Evolutionary conservation across 1,140 invertebrate genomes (phyloP).

Genomic region (Pseudobourletiella spinata): DNA sequence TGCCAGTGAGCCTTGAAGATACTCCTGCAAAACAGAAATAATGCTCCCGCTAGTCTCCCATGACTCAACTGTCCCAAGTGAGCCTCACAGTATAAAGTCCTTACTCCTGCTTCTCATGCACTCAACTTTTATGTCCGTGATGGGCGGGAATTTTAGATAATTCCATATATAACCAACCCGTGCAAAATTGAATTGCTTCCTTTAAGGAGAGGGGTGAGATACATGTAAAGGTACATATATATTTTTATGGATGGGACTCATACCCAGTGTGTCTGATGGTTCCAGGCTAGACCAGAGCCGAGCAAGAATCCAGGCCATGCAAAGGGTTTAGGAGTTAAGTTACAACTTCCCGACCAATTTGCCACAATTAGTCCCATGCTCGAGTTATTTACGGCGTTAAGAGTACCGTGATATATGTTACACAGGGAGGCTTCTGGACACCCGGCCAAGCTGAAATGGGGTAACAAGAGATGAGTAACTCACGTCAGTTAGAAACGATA

Average conservation of each 20-base stretch:
- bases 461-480: no score
- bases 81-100: no score
- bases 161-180: no score
- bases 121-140: no score
- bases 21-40: conserved; percentile 42
- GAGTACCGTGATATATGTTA: conserved; percentile 52
- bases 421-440: conserved; percentile 55
- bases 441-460: conserved; percentile 49
- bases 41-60: no score
- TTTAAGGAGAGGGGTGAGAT: no score
- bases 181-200: no score
- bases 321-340: conserved; percentile 54
- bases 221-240: no score
- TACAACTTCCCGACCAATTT: conserved; percentile 57
- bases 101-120: no score
- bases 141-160: no score
- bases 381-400: conserved; percentile 47
- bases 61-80: no score
- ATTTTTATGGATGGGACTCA: no score
- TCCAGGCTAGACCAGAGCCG: conserved; percentile 56
- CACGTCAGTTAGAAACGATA: conserved; percentile 15
- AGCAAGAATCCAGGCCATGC: conserved; percentile 57
- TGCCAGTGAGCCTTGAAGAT: conserved; percentile 46
- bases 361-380: conserved; percentile 53
- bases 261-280: conserved; percentile 50